Evolutionary conservation across 2,797 vertebrate species (phyloP).

Genomic region (Melanotaenia nigrans): DNA sequence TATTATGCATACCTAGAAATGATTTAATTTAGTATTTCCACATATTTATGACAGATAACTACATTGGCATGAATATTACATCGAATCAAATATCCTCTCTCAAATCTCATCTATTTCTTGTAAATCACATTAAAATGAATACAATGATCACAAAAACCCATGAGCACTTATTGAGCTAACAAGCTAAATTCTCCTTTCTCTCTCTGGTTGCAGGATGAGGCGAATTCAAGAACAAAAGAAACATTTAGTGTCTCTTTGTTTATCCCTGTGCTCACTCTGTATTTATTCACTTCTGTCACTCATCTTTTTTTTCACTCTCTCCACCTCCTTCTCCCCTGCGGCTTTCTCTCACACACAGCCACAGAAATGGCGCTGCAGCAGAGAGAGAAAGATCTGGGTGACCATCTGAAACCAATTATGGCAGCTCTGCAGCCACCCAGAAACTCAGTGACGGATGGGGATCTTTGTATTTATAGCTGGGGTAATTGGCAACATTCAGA

Average conservation of each 20-base stretch:
- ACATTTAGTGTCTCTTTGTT: constrained; percentile 83
- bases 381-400: constrained; percentile 82
- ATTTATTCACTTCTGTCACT: constrained; percentile 85
- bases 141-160: constrained; percentile 35
- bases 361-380: constrained; percentile 84
- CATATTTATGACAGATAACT: constrained; percentile 12
- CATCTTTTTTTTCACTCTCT: constrained; percentile 68
- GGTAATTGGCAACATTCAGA: constrained; percentile 99
- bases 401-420: constrained; percentile 98
- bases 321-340: constrained; percentile 83
- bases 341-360: constrained; percentile 86
- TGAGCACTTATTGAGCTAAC: constrained; percentile 53
- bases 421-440: constrained; percentile 95
- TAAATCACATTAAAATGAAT: constrained; percentile 55
- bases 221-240: constrained; percentile 76
- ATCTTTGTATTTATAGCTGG: constrained; percentile 95
- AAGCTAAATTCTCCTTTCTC: constrained; percentile 40
- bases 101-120: constrained; percentile 49
- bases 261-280: constrained; percentile 80
- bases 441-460: constrained; percentile 97
- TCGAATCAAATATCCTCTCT: constrained; percentile 39
- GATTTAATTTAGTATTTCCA: constrained; percentile 22
- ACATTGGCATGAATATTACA: constrained; percentile 32
- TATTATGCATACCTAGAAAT: constrained; percentile 8
- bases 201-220: constrained; percentile 40